These are phyloP conservation scores for Caenorhabditis elegans DNA, from an alignment of 1,140 invertebrate genomes.

Conservation along the genomic window DNA sequence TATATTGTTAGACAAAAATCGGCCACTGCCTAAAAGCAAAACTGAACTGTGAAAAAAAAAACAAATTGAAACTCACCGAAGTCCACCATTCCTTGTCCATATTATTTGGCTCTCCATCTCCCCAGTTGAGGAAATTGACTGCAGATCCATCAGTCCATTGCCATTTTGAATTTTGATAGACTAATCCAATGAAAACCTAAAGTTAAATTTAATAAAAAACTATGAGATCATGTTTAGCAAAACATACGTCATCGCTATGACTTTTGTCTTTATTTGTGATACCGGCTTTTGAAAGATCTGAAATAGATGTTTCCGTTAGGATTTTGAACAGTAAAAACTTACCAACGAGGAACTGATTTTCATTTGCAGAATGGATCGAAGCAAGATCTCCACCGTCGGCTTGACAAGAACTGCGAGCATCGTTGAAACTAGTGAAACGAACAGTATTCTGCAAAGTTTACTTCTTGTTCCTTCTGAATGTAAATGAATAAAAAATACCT, in stretches of 20 bases:
- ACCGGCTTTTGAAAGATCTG: conserved; percentile 9
- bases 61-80: not conserved
- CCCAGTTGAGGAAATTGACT: not conserved
- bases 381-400: conserved; percentile 16
- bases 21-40: too few relatives aligned
- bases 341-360: conserved; percentile 22
- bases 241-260: not conserved
- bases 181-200: conserved; percentile 12
- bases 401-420: conserved; percentile 27
- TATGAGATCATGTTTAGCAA: too few relatives aligned
- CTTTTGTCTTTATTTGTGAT: not conserved
- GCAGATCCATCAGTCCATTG: conserved; percentile 21
- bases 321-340: not conserved
- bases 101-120: conserved; percentile 14
- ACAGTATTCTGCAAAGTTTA: not conserved
- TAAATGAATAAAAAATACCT: not conserved
- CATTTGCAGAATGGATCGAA: not conserved
- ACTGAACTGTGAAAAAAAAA: too few relatives aligned
- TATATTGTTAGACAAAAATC: too few relatives aligned
- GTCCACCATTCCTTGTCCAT: conserved; percentile 11
- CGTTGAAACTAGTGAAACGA: conserved; percentile 4
- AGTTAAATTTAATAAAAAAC: not conserved
- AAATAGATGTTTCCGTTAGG: not conserved
- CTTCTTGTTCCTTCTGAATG: too few relatives aligned
- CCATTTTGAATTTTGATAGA: conserved; percentile 22